Conservation (phyloP, 2,888 invertebrate genomes). For the Saturnia japonica region DNA sequence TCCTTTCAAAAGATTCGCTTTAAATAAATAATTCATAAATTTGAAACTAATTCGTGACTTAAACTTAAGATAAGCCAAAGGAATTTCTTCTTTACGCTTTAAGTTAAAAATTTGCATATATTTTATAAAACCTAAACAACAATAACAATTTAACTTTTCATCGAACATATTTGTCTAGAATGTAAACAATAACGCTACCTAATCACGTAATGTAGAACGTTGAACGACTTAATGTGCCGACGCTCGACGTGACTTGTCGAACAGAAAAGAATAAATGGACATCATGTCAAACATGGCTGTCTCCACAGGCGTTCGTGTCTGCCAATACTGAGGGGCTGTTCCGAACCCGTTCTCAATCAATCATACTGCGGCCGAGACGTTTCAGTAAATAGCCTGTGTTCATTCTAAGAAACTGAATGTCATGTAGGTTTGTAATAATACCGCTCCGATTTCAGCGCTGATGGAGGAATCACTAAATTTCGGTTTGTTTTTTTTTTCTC, state of each 20-base stretch:
- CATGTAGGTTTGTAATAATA: background rate
- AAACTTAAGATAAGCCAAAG: background rate
- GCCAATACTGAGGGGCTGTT: slow-evolving; percentile 28
- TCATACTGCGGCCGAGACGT: slow-evolving; percentile 53
- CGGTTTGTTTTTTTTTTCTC: background rate
- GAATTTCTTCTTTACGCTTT: background rate
- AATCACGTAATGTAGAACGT: slow-evolving; percentile 55
- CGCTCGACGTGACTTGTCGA: slow-evolving; percentile 46
- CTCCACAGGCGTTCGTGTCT: slow-evolving; percentile 53
- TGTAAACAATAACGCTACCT: slow-evolving; percentile 46
- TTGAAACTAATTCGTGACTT: background rate
- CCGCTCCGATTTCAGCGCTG: background rate
- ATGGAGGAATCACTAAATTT: background rate
- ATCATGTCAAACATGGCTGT: slow-evolving; percentile 60
- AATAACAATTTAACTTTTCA: background rate
- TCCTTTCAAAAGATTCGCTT: no score
- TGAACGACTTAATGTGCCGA: slow-evolving; percentile 36
- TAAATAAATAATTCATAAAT: no score
- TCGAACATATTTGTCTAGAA: background rate
- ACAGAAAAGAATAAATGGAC: slow-evolving; percentile 73
- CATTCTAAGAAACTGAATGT: slow-evolving; percentile 8
- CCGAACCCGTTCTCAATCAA: slow-evolving; percentile 56
- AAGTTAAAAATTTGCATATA: background rate
- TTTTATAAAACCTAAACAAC: background rate
- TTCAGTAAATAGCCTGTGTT: slow-evolving; percentile 39